Conservation (phyloP, 2,113 vertebrate genomes). For the Hippocampus mohnikei region DNA sequence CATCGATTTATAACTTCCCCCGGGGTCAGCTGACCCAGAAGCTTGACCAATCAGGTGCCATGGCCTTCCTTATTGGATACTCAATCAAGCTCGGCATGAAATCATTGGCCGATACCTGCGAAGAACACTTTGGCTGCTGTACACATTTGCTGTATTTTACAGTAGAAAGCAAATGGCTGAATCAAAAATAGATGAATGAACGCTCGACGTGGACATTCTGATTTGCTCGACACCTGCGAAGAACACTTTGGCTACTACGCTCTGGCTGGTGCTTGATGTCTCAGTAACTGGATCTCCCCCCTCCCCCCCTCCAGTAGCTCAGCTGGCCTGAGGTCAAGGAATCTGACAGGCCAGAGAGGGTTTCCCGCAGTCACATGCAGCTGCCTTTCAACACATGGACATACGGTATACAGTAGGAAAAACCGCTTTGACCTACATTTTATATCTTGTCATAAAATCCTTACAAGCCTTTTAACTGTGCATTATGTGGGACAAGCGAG, state of each 20-base stretch:
- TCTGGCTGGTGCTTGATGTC: slow-evolving; percentile 20
- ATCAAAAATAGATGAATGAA: slow-evolving; percentile 22
- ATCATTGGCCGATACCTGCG: slow-evolving; percentile 41
- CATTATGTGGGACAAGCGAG: not conserved
- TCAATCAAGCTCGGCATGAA: not conserved
- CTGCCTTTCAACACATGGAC: no score
- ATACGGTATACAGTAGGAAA: slow-evolving; percentile 5
- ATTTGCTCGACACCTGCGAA: no score
- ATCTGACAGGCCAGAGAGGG: slow-evolving; percentile 21
- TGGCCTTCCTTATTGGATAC: slow-evolving; percentile 49
- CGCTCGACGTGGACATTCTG: no score
- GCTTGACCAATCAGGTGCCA: slow-evolving; percentile 59
- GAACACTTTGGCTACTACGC: no score
- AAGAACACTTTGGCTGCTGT: not conserved
- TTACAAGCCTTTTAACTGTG: slow-evolving; percentile 7
- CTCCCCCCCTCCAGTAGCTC: slow-evolving; percentile 10
- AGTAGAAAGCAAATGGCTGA: not conserved
- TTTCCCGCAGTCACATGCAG: slow-evolving; percentile 56
- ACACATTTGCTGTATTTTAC: no score
- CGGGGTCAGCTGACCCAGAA: slow-evolving; percentile 44
- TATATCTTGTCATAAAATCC: slow-evolving; percentile 19
- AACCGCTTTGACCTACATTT: slow-evolving; percentile 17
- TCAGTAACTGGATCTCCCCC: slow-evolving; percentile 55
- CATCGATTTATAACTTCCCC: slow-evolving; percentile 56
- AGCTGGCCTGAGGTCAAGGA: slow-evolving; percentile 54